These are phyloP conservation scores for Drosophila jambulina DNA, from an alignment of 1,140 invertebrate genomes.

Conservation along the genomic window DNA sequence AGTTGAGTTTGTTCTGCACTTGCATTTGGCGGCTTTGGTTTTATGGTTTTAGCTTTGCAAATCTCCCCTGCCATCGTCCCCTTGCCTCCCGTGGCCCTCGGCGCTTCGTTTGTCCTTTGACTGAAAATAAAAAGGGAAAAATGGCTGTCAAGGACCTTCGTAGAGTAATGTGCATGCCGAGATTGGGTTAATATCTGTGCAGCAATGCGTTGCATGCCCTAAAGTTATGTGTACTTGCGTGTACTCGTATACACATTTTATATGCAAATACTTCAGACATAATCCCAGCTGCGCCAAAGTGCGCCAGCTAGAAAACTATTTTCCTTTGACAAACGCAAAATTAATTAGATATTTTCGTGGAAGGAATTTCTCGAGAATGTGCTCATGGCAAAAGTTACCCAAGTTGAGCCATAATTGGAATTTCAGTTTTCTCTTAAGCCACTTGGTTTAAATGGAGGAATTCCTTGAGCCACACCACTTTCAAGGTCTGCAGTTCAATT, in stretches of 20 bases:
- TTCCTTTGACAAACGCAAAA: constrained; percentile 58
- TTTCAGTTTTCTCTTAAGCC: constrained; percentile 2
- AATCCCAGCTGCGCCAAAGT: constrained; percentile 29
- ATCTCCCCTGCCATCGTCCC: constrained; percentile 16
- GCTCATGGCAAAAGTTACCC: constrained; percentile 4
- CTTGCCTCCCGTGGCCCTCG: constrained; percentile 25
- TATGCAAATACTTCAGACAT: constrained; percentile 28
- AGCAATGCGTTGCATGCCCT: constrained; percentile 30
- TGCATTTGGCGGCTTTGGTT: constrained; percentile 50
- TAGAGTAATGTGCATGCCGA: constrained; percentile 21
- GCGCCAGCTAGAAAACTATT: constrained; percentile 42
- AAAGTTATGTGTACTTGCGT: constrained; percentile 13
- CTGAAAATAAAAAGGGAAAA: constrained; percentile 28
- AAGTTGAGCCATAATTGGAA: constrained; percentile 18
- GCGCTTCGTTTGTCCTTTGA: constrained; percentile 35
- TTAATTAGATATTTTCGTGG: constrained; percentile 57
- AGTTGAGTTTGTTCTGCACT: constrained; percentile 42
- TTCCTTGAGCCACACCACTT: neutral
- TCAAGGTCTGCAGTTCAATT: constrained; percentile 9
- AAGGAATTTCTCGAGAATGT: constrained; percentile 27
- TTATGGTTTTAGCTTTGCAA: constrained; percentile 44
- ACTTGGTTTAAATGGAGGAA: neutral
- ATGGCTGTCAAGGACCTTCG: constrained; percentile 38
- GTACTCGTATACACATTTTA: constrained; percentile 3
- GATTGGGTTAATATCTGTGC: constrained; percentile 38